phyloP scores from a whole-genome alignment of 2,888 invertebrate species.

The Microctonus aethiopoides region DNA sequence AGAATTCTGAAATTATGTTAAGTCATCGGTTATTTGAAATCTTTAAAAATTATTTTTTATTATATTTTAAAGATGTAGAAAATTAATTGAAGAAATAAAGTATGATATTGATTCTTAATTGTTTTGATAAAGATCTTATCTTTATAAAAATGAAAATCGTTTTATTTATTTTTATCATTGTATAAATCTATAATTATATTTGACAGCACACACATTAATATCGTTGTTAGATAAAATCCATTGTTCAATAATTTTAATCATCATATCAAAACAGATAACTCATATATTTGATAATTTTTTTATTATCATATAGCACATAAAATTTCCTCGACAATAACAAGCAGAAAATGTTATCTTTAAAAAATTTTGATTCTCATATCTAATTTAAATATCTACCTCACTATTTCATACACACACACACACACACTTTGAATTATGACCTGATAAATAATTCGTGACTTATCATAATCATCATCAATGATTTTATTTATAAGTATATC shows the following conservation, averaged over 20 bases:
- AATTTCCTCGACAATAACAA: not conserved
- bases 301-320: not conserved
- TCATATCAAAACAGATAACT: not conserved
- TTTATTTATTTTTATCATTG: not conserved
- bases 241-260: not conserved
- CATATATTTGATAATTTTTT: not conserved
- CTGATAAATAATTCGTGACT: not conserved
- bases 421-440: not conserved
- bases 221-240: not conserved
- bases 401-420: not conserved
- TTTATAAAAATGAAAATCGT: not conserved
- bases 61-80: too few relatives aligned
- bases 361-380: not conserved
- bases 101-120: too few relatives aligned
- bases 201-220: not conserved
- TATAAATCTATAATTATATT: not conserved
- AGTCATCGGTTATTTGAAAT: not conserved
- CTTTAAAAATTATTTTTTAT: too few relatives aligned
- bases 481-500: not conserved
- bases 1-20: not conserved
- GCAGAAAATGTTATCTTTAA: not conserved
- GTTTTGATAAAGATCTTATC: not conserved
- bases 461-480: conserved; percentile 1
- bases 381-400: not conserved
- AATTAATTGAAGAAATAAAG: too few relatives aligned